phyloP scores from a whole-genome alignment of 2,888 invertebrate species.

The Ephialtes manifestator region DNA sequence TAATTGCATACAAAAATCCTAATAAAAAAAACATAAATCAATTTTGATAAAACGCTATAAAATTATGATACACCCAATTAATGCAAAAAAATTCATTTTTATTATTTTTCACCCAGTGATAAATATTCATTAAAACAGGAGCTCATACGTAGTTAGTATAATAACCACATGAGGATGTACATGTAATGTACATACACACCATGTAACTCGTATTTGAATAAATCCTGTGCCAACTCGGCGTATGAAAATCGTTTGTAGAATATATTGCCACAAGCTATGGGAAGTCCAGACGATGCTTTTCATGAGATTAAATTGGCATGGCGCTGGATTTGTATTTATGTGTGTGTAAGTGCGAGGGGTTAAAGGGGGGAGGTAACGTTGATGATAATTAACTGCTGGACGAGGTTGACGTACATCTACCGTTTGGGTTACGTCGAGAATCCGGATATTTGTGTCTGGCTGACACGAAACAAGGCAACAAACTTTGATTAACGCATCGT shows the following conservation, averaged over 20 bases:
- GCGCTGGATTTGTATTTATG: background rate
- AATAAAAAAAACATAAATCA: no score
- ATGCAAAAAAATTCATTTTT: background rate
- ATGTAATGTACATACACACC: background rate
- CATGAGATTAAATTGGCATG: constrained; percentile 72
- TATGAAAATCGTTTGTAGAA: constrained; percentile 42
- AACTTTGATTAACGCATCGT: constrained; percentile 49
- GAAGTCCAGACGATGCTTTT: constrained; percentile 58
- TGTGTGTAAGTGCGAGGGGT: background rate
- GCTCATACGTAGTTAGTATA: background rate
- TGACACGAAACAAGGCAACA: constrained; percentile 49
- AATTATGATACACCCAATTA: no score
- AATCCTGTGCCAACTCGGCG: background rate
- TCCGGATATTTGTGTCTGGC: constrained; percentile 52
- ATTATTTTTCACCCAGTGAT: background rate
- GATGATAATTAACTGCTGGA: constrained; percentile 75
- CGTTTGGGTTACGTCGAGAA: constrained; percentile 22
- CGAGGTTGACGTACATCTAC: constrained; percentile 56
- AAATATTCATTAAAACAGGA: background rate
- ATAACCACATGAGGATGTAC: background rate
- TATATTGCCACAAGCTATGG: constrained; percentile 16
- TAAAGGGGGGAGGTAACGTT: constrained; percentile 58
- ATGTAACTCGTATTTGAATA: constrained; percentile 14
- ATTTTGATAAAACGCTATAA: no score
- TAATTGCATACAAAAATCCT: no score